phyloP scores from a whole-genome alignment of 2,888 invertebrate species.

The Apomyelois bistriatella region DNA sequence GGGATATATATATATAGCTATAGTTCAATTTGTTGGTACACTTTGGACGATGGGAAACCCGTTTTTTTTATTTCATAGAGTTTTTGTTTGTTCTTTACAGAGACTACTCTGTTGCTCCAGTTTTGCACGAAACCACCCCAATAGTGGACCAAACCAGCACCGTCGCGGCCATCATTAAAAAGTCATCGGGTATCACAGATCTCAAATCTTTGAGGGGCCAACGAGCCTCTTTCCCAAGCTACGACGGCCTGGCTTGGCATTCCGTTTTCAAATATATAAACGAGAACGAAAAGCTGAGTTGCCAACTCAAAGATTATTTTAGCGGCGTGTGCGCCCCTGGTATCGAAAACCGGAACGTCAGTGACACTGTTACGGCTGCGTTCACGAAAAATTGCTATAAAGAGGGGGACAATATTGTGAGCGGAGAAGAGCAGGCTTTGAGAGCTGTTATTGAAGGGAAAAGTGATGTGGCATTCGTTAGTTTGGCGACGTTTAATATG shows the following conservation, averaged over 20 bases:
- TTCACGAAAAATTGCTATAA: constrained; percentile 53
- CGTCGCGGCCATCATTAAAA: constrained; percentile 84
- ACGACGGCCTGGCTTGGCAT: constrained; percentile 86
- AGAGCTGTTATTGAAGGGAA: constrained; percentile 83
- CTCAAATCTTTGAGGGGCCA: constrained; percentile 85
- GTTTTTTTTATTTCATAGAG: too few relatives aligned
- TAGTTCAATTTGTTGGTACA: too few relatives aligned
- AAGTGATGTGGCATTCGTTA: constrained; percentile 90
- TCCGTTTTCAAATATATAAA: constrained; percentile 72
- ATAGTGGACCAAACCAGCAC: constrained; percentile 80
- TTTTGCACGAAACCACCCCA: constrained; percentile 82
- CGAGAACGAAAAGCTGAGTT: constrained; percentile 56
- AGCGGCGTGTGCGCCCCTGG: constrained; percentile 83
- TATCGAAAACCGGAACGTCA: constrained; percentile 33
- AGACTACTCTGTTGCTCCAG: constrained; percentile 74
- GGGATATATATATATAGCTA: too few relatives aligned
- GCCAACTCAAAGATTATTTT: constrained; percentile 81
- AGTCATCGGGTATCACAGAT: constrained; percentile 74
- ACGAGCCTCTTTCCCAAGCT: constrained; percentile 89
- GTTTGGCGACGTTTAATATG: constrained; percentile 80
- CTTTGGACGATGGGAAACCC: too few relatives aligned
- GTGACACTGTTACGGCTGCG: constrained; percentile 30
- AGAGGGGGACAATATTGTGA: constrained; percentile 42
- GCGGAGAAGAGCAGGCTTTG: constrained; percentile 82
- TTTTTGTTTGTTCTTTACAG: constrained; percentile 52